Base-by-base conservation (phyloP, 2,113 vertebrate genomes). In the Neofelis nebulosa region DNA sequence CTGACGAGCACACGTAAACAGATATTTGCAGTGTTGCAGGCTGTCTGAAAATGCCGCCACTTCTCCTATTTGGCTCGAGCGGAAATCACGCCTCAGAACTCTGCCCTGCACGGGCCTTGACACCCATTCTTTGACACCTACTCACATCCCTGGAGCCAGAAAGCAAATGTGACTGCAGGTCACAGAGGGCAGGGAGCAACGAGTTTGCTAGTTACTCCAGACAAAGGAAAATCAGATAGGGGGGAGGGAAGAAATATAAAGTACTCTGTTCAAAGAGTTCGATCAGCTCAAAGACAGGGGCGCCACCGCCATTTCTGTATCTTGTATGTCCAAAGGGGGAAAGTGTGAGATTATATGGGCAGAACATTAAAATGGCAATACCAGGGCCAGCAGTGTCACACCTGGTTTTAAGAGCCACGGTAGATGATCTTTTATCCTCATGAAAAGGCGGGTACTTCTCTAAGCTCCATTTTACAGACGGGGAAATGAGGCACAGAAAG, bases 161-260 rank as follows among this genome's bases (percentile, higher is more conserved):
- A 89, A 66, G 38, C 68, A 79, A 79, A 87, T 93, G 10, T 73
- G 66, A 86, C 66, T 7, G 12, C 15, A 89, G 48, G 73, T 65
- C 96, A 79, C 36, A 78, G n/a, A 50, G 23, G 36, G 45, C 21
- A 41, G 33, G 74, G 82, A 71, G 84, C 61, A 95, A 88, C 29
- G 31, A 83, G 71, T 74, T 41, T 69, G 29, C 79, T 36, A 8
- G 93, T 93, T 85, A 69, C 76, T 79, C 71, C 15, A 89, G 95
- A 94, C 78, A 57, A 82, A 86, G 21, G 66, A 80, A 68, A 86
- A 94, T 38, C 81, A 85, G 85, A 79, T 0, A 80, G 57, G 18
- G 50, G 31, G 21, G 57, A 31, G 18, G 55, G 48, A 81, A 78
- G 88, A 84, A 90, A 94, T 7, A 25, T 21, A 66, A 87, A 96